Conservation (phyloP, 2,888 invertebrate genomes). For the Sesia bembeciformis region DNA sequence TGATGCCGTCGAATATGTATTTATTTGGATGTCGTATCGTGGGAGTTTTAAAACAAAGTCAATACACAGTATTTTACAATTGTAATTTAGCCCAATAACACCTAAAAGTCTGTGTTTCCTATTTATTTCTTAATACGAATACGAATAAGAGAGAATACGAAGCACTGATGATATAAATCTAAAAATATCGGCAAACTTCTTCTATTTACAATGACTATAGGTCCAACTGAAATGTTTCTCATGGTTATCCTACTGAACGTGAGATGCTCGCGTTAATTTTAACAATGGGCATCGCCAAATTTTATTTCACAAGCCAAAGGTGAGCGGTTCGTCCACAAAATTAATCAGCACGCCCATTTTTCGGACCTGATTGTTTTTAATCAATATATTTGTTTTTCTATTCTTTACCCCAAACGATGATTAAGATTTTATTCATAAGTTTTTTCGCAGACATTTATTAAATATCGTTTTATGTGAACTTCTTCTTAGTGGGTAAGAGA, state of each 20-base stretch:
- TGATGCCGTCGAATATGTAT: too few relatives aligned
- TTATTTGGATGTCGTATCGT: too few relatives aligned
- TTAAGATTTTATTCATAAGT: slow-evolving; percentile 71
- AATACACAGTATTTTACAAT: too few relatives aligned
- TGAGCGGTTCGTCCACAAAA: slow-evolving; percentile 45
- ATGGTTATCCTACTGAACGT: slow-evolving; percentile 28
- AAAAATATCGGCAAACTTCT: too few relatives aligned
- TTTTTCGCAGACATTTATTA: slow-evolving; percentile 19
- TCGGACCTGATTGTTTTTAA: slow-evolving; percentile 63
- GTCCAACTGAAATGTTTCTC: too few relatives aligned
- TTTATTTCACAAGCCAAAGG: slow-evolving; percentile 37
- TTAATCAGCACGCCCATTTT: slow-evolving; percentile 68
- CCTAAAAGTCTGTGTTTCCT: too few relatives aligned
- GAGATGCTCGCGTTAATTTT: slow-evolving; percentile 50
- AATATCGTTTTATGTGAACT: neutral
- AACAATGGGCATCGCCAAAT: slow-evolving; percentile 52
- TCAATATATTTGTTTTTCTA: slow-evolving; percentile 45
- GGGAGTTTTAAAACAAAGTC: too few relatives aligned
- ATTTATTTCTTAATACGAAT: too few relatives aligned
- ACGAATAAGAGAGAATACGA: too few relatives aligned
- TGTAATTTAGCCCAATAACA: too few relatives aligned
- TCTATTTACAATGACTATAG: too few relatives aligned
- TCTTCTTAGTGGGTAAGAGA: neutral
- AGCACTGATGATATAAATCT: too few relatives aligned
- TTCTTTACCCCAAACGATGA: slow-evolving; percentile 49